phyloP scores from a whole-genome alignment of 2,888 invertebrate genomes.

The Cotesia congregata region DNA sequence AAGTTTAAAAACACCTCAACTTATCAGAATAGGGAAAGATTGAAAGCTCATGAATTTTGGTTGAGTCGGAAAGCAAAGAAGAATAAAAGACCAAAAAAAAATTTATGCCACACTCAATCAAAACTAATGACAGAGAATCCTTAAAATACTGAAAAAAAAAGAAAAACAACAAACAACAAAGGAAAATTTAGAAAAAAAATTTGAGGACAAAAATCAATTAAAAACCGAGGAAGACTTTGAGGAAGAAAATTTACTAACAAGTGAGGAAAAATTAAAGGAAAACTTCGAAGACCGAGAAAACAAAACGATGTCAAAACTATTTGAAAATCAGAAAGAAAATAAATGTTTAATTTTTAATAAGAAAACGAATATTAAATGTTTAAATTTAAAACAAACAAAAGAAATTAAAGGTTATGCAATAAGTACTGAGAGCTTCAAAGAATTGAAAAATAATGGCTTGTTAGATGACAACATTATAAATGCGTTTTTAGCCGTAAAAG shows the following conservation, averaged over 20 bases:
- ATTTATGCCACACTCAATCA: no score
- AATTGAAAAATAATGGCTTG: not conserved
- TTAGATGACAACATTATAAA: not conserved
- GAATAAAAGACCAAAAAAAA: no score
- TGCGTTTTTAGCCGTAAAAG: not conserved
- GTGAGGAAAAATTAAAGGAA: no score
- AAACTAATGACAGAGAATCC: no score
- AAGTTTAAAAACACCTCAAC: not conserved
- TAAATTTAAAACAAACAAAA: not conserved
- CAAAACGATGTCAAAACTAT: no score
- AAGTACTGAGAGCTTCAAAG: not conserved
- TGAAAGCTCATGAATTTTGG: not conserved
- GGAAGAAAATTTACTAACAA: no score
- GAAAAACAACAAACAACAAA: not conserved
- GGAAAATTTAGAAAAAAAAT: no score
- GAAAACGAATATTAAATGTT: not conserved
- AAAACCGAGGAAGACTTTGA: no score
- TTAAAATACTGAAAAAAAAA: not conserved
- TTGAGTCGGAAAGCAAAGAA: no score
- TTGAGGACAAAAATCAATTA: no score
- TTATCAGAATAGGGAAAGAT: not conserved
- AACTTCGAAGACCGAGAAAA: no score
- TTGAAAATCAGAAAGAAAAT: not conserved
- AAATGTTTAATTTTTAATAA: not conserved
- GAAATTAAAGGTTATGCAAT: not conserved